Evolutionary conservation across 2,888 invertebrate species (phyloP).

Genomic region (Meiosimyza decipiens): DNA sequence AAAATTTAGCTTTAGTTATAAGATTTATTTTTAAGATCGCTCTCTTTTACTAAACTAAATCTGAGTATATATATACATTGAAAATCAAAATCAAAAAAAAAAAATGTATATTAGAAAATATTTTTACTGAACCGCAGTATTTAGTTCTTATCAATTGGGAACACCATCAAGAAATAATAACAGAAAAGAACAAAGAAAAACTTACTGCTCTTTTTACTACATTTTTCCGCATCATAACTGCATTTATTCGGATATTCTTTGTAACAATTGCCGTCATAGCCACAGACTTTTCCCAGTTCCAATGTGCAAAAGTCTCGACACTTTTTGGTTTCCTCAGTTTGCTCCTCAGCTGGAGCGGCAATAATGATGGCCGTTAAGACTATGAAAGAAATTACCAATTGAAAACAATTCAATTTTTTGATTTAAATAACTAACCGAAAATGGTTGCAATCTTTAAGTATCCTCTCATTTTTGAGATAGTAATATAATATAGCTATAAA

Average conservation of each 20-base stretch:
- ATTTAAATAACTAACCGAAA: neutral
- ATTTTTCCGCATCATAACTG: slow-evolving; percentile 32
- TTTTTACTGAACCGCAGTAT: neutral
- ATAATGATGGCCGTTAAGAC: slow-evolving; percentile 28
- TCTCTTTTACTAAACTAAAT: neutral
- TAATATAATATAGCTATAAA: neutral
- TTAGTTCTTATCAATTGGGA: too few species aligned
- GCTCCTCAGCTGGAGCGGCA: slow-evolving; percentile 32
- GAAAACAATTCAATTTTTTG: too few species aligned
- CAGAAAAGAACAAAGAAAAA: neutral
- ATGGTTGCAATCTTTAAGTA: slow-evolving; percentile 13
- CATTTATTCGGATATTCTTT: slow-evolving; percentile 36
- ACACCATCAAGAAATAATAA: too few species aligned
- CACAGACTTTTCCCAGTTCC: slow-evolving; percentile 36
- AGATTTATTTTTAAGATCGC: neutral
- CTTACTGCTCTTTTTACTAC: slow-evolving; percentile 35
- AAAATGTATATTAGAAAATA: neutral
- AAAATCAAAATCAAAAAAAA: too few species aligned
- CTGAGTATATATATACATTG: neutral
- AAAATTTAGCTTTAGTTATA: neutral
- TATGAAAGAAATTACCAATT: neutral
- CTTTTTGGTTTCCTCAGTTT: slow-evolving; percentile 6
- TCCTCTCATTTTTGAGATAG: slow-evolving; percentile 9
- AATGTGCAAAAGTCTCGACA: slow-evolving; percentile 37
- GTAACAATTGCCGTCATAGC: slow-evolving; percentile 37